These are phyloP conservation scores for Mystacides longicornis DNA, from an alignment of 2,888 invertebrate species.

Conservation along the genomic window DNA sequence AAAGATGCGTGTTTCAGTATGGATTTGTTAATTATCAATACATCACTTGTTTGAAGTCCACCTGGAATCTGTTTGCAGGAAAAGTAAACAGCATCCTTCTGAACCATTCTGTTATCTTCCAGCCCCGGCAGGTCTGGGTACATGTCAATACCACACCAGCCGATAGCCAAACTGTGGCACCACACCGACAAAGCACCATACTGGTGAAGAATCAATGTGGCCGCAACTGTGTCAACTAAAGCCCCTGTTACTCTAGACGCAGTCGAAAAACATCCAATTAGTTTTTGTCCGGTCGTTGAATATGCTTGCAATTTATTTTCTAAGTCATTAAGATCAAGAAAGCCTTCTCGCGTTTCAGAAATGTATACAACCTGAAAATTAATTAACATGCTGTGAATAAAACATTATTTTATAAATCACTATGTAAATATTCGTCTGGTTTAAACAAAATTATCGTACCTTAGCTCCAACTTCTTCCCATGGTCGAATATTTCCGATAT, in stretches of 20 bases:
- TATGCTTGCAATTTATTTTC: conserved; percentile 61
- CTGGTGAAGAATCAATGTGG: conserved; percentile 71
- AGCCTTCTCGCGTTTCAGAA: conserved; percentile 70
- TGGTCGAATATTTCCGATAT: conserved; percentile 73
- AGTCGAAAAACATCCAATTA: conserved; percentile 81
- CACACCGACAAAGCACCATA: conserved; percentile 80
- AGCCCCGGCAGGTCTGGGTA: conserved; percentile 59
- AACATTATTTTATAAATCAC: no score
- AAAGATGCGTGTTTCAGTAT: conserved; percentile 29
- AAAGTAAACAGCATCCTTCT: conserved; percentile 85
- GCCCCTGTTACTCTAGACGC: conserved; percentile 86
- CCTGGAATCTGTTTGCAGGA: conserved; percentile 88
- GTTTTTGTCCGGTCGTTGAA: conserved; percentile 52
- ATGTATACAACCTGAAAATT: conserved; percentile 64
- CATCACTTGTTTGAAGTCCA: conserved; percentile 78
- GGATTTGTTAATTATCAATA: conserved; percentile 47
- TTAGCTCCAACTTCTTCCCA: conserved; percentile 76
- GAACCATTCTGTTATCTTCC: conserved; percentile 57
- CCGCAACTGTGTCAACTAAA: conserved; percentile 73
- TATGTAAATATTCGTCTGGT: no score
- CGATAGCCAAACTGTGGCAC: conserved; percentile 84
- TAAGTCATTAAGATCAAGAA: conserved; percentile 69
- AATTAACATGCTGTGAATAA: no score
- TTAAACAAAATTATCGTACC: no score
- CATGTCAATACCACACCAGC: conserved; percentile 74